phyloP scores from a whole-genome alignment of 2,888 invertebrate species.

The Chrysolina haemoptera region DNA sequence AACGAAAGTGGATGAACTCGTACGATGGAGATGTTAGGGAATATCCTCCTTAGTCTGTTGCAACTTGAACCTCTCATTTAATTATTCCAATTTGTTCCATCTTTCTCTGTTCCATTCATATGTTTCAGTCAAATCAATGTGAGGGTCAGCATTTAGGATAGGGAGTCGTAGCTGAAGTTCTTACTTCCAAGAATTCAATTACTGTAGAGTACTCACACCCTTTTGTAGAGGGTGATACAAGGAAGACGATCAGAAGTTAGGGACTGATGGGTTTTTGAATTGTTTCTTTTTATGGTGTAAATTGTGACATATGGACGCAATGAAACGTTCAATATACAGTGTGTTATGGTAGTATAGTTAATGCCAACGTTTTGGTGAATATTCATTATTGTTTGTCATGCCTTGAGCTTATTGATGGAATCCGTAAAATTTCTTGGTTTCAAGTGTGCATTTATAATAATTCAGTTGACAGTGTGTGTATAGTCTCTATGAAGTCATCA shows the following conservation, averaged over 20 bases:
- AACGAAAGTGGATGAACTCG: not conserved
- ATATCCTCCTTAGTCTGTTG: conserved; percentile 10
- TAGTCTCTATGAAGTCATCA: too few relatives aligned
- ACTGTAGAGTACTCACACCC: conserved; percentile 18
- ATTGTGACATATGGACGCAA: too few relatives aligned
- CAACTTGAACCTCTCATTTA: conserved; percentile 14
- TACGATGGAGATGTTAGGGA: not conserved
- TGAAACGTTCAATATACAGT: too few relatives aligned
- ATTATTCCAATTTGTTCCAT: conserved; percentile 21
- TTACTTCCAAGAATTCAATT: conserved; percentile 23
- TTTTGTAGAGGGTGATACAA: conserved; percentile 19
- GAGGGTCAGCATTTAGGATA: conserved; percentile 19
- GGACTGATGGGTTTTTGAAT: not conserved
- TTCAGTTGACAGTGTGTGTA: too few relatives aligned
- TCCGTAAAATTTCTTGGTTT: too few relatives aligned
- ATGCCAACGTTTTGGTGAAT: too few relatives aligned
- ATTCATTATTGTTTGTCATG: too few relatives aligned
- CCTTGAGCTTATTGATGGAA: too few relatives aligned
- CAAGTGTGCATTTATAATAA: too few relatives aligned
- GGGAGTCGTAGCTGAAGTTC: conserved; percentile 20
- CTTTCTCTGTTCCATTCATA: conserved; percentile 21
- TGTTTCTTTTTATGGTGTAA: not conserved
- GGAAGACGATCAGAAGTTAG: not conserved
- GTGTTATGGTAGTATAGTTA: too few relatives aligned
- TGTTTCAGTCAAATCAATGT: conserved; percentile 20